Base-by-base conservation (phyloP, 2,797 vertebrate species). In the Rhincodon typus region DNA sequence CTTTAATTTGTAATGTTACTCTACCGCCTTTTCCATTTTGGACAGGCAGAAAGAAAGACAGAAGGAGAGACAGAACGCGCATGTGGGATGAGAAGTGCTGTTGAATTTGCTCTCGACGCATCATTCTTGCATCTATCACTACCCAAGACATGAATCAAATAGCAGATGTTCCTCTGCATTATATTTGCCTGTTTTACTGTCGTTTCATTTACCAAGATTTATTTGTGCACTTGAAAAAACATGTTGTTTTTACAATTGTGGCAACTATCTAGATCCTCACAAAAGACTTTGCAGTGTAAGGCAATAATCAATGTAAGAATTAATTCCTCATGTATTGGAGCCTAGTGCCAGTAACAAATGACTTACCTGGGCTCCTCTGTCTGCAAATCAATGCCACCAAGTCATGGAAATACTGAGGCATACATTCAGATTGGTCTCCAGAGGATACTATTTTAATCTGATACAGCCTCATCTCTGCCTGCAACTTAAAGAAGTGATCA, bases 391-490 rank as follows among this genome's bases (percentile, higher is more conserved):
- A 97, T 0, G 96, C 23, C 38, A 97, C 96, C 0, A 98, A 97
- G 87, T 97, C 97, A n/a, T 96, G 97, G 86, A 98, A 95, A 0
- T 97, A 98, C 0, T 97, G 97, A 0, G 97, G 97, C 69, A 98
- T 97, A 86, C 96, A 74, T 57, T 96, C 96, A 72, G 98, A 98
- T 21, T 96, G 90, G 96, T 96, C 96, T 46, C 97, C 97, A 0
- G 97, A 98, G 90, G 97, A 98, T 19, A 98, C 97, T 0, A 97
- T 97, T 95, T 98, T 98, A 94, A 98, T 97, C 25, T 97, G 97
- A 0, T 97, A 97, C 95, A 97, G 70, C 12, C 98, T 97, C 97
- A 98, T 97, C 94, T 98, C 97, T 0, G 97, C 97, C 79, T 97
- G 97, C 0, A 97, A 97, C 96, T 97, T 98, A 57, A 97, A 62